Evolutionary conservation across 2,888 invertebrate genomes (phyloP).

Genomic region (Hypselothyrea guttata): DNA sequence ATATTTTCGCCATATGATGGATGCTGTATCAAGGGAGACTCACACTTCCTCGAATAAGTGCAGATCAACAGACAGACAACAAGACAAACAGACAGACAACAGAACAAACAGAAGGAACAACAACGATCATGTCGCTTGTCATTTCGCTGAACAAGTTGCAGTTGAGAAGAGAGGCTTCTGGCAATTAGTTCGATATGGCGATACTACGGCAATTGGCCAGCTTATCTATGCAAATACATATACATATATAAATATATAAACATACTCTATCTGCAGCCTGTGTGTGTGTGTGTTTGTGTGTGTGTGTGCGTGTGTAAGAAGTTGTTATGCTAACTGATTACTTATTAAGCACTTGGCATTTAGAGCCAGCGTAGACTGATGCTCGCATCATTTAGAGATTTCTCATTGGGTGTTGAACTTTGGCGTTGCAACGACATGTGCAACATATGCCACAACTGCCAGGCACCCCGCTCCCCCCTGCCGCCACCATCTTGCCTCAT

Average conservation of each 20-base stretch:
- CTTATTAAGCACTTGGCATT: slow-evolving; percentile 68
- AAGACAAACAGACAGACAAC: neutral
- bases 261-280: neutral
- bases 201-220: slow-evolving; percentile 10
- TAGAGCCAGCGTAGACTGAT: neutral
- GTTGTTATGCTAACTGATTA: slow-evolving; percentile 52
- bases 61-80: neutral
- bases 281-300: neutral
- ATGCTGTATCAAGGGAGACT: slow-evolving; percentile 13
- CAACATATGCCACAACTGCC: slow-evolving; percentile 70
- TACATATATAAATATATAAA: too few species aligned
- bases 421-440: slow-evolving; percentile 27
- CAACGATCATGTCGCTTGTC: too few species aligned
- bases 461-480: slow-evolving; percentile 6
- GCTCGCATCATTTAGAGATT: slow-evolving; percentile 62
- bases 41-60: slow-evolving; percentile 10
- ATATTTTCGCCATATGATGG: slow-evolving; percentile 60
- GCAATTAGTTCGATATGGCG: slow-evolving; percentile 36
- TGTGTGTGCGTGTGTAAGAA: neutral
- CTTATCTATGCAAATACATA: slow-evolving; percentile 27
- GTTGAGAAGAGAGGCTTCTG: neutral
- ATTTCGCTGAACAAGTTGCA: too few species aligned
- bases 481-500: neutral
- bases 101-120: too few species aligned
- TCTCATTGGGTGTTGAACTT: slow-evolving; percentile 69